Percentiles rank a stretch among this genome's conserved stretches.
phyloP scores from a whole-genome alignment of 2,888 invertebrate species.

The Palloptera scutellata region DNA sequence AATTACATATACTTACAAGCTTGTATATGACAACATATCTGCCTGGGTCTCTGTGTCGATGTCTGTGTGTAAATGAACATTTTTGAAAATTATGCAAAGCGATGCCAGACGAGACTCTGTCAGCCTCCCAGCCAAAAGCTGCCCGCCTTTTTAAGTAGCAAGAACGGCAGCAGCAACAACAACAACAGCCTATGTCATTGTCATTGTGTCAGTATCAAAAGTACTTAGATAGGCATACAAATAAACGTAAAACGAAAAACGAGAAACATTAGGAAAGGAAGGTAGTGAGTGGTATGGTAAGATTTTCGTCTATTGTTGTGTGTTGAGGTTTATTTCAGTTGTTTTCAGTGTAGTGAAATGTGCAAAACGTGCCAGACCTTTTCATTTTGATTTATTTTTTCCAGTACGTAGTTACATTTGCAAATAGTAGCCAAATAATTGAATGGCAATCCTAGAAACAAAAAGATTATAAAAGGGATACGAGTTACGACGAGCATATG shows the following conservation, averaged over 20 bases:
- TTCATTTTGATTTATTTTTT: not conserved
- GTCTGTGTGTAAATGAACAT: not conserved
- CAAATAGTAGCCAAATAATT: not conserved
- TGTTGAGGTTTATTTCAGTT: not conserved
- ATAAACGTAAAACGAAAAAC: no score
- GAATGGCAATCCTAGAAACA: not conserved
- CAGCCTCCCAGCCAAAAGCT: not conserved
- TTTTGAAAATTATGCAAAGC: no score
- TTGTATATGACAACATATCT: not conserved
- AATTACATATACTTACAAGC: no score
- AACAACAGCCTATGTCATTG: slow-evolving; percentile 10
- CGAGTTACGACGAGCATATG: no score
- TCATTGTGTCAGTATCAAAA: not conserved
- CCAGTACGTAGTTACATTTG: not conserved
- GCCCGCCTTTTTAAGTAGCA: not conserved
- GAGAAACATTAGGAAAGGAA: no score
- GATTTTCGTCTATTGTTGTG: slow-evolving; percentile 5
- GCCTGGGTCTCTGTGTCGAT: not conserved
- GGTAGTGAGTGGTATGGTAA: not conserved
- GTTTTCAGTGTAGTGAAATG: slow-evolving; percentile 13
- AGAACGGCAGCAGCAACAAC: not conserved
- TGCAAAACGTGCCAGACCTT: slow-evolving; percentile 21
- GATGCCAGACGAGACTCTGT: not conserved
- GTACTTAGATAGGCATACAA: not conserved
- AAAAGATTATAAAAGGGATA: no score